These are phyloP conservation scores for Actinernus sp. DNA, from an alignment of 92 coral and sea anemone genomes.

Conservation along the genomic window DNA sequence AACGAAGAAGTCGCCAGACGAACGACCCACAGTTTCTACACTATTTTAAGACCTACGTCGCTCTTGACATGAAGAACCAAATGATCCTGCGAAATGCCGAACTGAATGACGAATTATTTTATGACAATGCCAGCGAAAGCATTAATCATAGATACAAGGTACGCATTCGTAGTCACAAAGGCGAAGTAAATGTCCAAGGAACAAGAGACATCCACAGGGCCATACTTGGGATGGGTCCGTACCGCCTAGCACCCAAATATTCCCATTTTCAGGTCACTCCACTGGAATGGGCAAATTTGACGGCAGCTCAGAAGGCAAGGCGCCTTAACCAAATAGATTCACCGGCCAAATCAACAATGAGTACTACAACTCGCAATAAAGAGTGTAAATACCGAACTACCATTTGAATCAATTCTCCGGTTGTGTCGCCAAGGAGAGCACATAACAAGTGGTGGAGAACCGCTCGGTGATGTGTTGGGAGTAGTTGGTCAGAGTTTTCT, in stretches of 20 bases:
- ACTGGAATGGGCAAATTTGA: conserved; percentile 7
- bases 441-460: too few species aligned
- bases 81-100: conserved; percentile 35
- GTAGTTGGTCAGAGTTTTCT: too few species aligned
- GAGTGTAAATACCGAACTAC: too few species aligned
- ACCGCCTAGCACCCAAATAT: neutral
- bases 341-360: too few species aligned
- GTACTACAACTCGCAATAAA: too few species aligned
- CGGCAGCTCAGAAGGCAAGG: neutral
- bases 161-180: neutral
- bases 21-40: conserved; percentile 10
- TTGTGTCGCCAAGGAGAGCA: too few species aligned
- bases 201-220: conserved; percentile 20
- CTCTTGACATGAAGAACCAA: conserved; percentile 27
- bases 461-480: too few species aligned
- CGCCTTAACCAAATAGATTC: neutral
- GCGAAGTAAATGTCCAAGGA: neutral
- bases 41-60: conserved; percentile 6
- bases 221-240: conserved; percentile 21
- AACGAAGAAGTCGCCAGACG: neutral
- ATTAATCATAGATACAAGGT: conserved; percentile 35
- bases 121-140: conserved; percentile 34
- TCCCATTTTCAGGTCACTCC: neutral
- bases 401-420: too few species aligned
- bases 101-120: conserved; percentile 42